These are phyloP conservation scores for Lathamus discolor DNA, from an alignment of 2,113 vertebrate species.

Conservation along the genomic window DNA sequence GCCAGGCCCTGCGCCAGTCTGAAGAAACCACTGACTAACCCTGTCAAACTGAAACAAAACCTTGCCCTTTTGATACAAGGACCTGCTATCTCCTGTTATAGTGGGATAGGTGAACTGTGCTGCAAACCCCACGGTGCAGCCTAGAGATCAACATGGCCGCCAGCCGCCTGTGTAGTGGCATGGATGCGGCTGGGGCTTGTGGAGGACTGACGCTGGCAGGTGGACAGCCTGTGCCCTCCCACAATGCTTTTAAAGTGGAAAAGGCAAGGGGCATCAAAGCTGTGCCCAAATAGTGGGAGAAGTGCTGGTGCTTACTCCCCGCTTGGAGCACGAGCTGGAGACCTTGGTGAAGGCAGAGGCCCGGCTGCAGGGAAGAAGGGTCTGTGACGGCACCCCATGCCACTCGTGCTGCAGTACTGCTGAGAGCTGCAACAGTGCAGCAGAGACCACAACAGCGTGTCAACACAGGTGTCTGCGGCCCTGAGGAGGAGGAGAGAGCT, in stretches of 20 bases:
- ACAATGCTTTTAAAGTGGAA: background rate
- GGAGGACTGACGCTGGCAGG: fast-evolving
- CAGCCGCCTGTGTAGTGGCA: background rate
- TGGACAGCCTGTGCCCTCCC: background rate
- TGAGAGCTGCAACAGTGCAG: background rate
- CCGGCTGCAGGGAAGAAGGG: background rate
- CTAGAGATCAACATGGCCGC: background rate
- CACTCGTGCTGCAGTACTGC: background rate
- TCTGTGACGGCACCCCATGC: background rate
- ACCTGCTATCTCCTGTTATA: background rate
- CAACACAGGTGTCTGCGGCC: background rate
- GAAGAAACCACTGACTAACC: background rate
- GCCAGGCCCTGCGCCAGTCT: fast-evolving
- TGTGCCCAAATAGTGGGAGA: fast-evolving
- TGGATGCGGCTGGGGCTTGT: background rate
- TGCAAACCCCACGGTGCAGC: fast-evolving
- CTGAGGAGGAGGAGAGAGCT: background rate
- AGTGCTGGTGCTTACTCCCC: background rate
- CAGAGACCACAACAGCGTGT: background rate
- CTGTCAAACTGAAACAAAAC: background rate
- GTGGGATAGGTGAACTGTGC: background rate
- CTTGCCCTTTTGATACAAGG: background rate
- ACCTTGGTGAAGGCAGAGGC: background rate
- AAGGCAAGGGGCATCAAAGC: background rate
- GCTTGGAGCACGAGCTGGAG: background rate